Percentiles rank a stretch among this genome's conserved stretches.
Conservation (phyloP, 2,797 vertebrate species). For the Bovichtus diacanthus region DNA sequence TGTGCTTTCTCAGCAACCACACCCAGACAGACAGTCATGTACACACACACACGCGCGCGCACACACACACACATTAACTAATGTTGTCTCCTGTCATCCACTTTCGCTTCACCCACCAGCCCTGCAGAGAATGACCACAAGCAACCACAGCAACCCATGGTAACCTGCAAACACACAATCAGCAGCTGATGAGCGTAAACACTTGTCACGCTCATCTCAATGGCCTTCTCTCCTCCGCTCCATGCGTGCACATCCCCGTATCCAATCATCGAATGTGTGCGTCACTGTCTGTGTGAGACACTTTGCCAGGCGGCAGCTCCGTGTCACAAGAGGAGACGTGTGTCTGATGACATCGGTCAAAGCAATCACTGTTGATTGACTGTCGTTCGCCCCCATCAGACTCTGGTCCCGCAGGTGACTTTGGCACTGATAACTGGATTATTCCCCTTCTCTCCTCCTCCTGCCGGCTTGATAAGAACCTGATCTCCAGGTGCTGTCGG, state of each 20-base stretch:
- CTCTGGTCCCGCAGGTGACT: conserved; percentile 56
- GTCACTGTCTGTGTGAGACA: conserved; percentile 49
- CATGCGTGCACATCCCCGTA: neutral
- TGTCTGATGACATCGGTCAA: conserved; percentile 47
- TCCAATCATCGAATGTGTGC: conserved; percentile 24
- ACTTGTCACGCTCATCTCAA: conserved; percentile 5
- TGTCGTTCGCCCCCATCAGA: conserved; percentile 30
- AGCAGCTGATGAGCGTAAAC: conserved; percentile 23
- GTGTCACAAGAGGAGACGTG: conserved; percentile 22
- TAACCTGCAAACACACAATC: conserved; percentile 46
- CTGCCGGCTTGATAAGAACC: neutral
- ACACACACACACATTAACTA: conserved; percentile 24
- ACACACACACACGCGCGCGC: neutral
- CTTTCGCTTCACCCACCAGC: conserved; percentile 31
- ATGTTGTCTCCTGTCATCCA: conserved; percentile 42
- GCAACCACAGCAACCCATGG: conserved; percentile 48
- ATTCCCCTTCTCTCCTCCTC: neutral
- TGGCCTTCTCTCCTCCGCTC: conserved; percentile 1
- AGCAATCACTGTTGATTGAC: conserved; percentile 23
- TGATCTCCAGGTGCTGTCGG: neutral
- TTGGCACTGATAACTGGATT: neutral
- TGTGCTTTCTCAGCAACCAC: conserved; percentile 63
- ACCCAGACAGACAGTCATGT: conserved; percentile 32
- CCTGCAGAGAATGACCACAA: conserved; percentile 25
- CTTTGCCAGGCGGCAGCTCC: conserved; percentile 28